These are phyloP conservation scores for Stomatorhinus walkeri DNA, from an alignment of 2,797 vertebrate species.

Conservation along the genomic window DNA sequence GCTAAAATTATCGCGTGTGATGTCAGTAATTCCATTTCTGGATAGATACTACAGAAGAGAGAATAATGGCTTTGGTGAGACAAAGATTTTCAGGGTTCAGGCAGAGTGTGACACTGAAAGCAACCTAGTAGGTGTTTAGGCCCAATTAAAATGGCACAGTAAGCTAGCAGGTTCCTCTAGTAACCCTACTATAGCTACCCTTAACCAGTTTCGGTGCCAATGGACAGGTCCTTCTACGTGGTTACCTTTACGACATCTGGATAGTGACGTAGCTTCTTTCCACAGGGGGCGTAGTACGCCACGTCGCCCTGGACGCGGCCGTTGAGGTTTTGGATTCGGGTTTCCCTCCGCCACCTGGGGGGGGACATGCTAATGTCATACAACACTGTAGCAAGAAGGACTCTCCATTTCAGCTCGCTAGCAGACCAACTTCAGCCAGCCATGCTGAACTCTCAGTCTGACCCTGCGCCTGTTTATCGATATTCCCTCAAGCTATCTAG, in stretches of 20 bases:
- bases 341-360: slow-evolving; percentile 88
- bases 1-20: slow-evolving; percentile 95
- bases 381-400: not conserved
- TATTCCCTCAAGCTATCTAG: not conserved
- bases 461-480: not conserved
- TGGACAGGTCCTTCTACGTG: not conserved
- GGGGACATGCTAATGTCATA: not conserved
- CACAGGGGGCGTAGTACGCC: slow-evolving; percentile 86
- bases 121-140: not conserved
- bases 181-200: not conserved
- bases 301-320: slow-evolving; percentile 86
- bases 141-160: not conserved
- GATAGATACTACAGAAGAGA: slow-evolving; percentile 89
- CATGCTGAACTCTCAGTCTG: not conserved
- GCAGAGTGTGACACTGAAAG: slow-evolving; percentile 18
- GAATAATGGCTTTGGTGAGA: slow-evolving; percentile 68
- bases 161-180: not conserved
- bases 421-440: not conserved
- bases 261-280: slow-evolving; percentile 89
- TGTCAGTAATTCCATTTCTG: slow-evolving; percentile 87
- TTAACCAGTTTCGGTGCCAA: not conserved
- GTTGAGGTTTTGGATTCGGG: slow-evolving; percentile 72
- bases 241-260: slow-evolving; percentile 89
- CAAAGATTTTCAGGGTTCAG: slow-evolving; percentile 22
- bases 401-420: not conserved